Evolutionary conservation across 2,797 vertebrate species (phyloP), one percentile per base, ranked within the genome.

Genomic region (Zenarchopterus dispar): DNA sequence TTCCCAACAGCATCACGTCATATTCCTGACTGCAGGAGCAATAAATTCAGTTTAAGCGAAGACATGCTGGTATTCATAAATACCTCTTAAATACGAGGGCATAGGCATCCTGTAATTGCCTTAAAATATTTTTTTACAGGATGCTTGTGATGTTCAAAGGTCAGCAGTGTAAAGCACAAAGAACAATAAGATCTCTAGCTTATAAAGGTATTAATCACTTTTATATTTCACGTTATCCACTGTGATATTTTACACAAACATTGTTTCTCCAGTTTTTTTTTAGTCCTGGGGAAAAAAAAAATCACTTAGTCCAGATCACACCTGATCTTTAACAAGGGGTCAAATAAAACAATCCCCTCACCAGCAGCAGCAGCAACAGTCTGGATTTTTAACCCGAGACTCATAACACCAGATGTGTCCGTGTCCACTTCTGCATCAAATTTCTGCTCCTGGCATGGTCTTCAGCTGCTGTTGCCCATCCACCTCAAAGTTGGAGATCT

Each of bases 1-100:
- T n/a, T 62, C 63, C 18, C 43, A 41, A 16, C 47, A 66, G 36
- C 52, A 39, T 58, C 1, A 78, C 56, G 17, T 74, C 67, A 58
- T 11, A 44, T 21, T 31, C 17, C 4, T 28, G 45, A 31, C 62
- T 33, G 48, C 8, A 51, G 52, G 18, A 65, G 49, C 43, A 17
- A 11, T 64, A 58, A 51, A 54, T 24, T 31, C 7, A 41, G 3
- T 52, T 48, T 22, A 56, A 41, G 9, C 8, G 17, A 21, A 54
- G 44, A 43, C 41, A 18, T 44, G 36, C 15, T 56, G 1, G 0
- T 16, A n/a, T 23, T 54, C 23, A 58, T 44, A 55, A 28, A n/a
- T 58, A 42, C 51, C 23, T 45, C 39, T 18, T 11, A 45, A 31
- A 13, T 46, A 42, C 5, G 22, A 5, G 8, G 6, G 6, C 7